A percentile compares a stretch with the other conserved stretches of the same genome.
Conservation (phyloP, 2,113 vertebrate genomes). For the Ahaetulla prasina region DNA sequence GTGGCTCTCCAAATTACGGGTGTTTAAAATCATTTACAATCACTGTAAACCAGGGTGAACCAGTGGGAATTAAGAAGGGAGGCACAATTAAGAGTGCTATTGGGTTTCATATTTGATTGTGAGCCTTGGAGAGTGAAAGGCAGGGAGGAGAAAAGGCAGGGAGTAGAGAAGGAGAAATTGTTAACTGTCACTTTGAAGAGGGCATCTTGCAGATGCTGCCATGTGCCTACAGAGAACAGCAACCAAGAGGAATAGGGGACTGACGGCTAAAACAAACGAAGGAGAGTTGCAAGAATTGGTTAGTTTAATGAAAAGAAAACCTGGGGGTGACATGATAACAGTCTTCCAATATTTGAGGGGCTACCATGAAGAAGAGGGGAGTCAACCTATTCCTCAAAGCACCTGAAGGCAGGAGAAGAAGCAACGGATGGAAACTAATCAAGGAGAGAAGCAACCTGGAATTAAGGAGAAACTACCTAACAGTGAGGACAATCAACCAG, state of each 20-base stretch:
- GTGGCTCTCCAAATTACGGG: too few species aligned
- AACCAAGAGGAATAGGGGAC: not conserved
- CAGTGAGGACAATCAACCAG: not conserved
- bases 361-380: not conserved
- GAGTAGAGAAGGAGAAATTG: not conserved
- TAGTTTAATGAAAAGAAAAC: not conserved
- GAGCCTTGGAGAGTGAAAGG: not conserved
- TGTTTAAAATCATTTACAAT: not conserved
- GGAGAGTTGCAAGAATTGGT: not conserved
- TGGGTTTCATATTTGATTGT: not conserved
- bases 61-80: not conserved
- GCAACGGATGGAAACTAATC: not conserved
- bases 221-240: not conserved
- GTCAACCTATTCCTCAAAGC: not conserved
- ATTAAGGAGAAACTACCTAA: not conserved
- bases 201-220: not conserved
- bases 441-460: too few species aligned
- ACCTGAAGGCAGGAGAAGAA: not conserved
- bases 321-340: not conserved
- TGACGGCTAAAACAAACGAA: not conserved
- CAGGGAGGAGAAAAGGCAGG: not conserved
- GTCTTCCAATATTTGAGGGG: not conserved
- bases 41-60: not conserved
- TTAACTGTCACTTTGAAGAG: not conserved
- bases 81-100: not conserved